These are phyloP conservation scores for Hapalemur alaotrensis DNA, from an alignment of 2,797 vertebrate genomes.

Conservation along the genomic window DNA sequence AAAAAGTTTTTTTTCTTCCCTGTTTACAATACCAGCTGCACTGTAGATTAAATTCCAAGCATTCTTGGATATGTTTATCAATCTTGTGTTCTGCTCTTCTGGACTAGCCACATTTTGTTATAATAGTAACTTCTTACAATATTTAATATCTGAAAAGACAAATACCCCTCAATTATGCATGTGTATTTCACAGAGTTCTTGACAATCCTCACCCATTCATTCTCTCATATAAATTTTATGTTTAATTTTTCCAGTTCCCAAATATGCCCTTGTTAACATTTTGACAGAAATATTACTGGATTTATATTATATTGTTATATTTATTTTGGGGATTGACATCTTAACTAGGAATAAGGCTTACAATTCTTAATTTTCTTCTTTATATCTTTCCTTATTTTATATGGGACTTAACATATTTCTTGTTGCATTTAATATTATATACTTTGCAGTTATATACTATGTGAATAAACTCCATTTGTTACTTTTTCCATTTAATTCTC, in stretches of 20 bases:
- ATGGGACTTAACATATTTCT: neutral
- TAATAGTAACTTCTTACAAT: constrained; percentile 17
- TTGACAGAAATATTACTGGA: neutral
- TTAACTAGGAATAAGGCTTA: neutral
- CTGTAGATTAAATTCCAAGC: neutral
- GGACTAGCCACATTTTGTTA: neutral
- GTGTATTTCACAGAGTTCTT: constrained; percentile 11
- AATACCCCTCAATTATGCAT: neutral
- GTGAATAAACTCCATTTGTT: neutral
- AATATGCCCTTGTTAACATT: neutral
- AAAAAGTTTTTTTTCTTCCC: neutral
- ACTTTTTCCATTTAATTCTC: neutral
- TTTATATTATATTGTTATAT: neutral
- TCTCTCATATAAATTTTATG: neutral
- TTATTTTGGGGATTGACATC: neutral
- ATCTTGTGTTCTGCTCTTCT: neutral
- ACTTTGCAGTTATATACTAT: neutral
- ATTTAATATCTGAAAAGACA: constrained; percentile 22
- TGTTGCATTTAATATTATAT: neutral
- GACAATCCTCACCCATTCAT: neutral
- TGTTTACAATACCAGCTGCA: neutral
- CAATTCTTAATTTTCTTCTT: neutral
- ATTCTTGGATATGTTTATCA: neutral
- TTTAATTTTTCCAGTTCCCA: constrained; percentile 16
- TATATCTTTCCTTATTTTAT: neutral